Evolutionary conservation across 1,140 invertebrate species (phyloP).

Genomic region (Belonocnema kinseyi): DNA sequence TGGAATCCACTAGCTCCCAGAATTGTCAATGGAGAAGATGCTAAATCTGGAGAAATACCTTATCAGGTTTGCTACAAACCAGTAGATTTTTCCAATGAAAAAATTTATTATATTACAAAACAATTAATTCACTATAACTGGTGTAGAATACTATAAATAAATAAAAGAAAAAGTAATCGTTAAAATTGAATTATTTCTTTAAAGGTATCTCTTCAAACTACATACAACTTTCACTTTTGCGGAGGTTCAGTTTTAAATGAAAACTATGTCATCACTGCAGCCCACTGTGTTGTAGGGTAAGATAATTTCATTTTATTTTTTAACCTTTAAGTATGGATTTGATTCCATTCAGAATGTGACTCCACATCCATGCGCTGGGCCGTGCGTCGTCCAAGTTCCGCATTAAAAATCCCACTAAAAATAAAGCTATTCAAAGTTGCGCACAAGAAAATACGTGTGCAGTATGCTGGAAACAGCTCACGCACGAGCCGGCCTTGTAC

Average conservation of each 20-base stretch:
- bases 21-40: slow-evolving; percentile 57
- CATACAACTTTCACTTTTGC: slow-evolving; percentile 60
- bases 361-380: no score
- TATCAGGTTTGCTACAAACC: slow-evolving; percentile 53
- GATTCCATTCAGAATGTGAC: no score
- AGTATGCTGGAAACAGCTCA: no score
- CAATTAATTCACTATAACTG: neutral
- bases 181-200: neutral
- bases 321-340: neutral
- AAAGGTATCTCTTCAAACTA: slow-evolving; percentile 52
- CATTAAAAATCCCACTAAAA: no score
- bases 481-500: no score
- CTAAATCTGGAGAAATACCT: slow-evolving; percentile 52
- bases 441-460: no score
- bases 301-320: neutral
- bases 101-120: neutral
- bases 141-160: neutral
- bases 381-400: no score
- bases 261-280: slow-evolving; percentile 73
- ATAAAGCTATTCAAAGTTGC: no score
- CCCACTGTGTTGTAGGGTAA: slow-evolving; percentile 69
- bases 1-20: slow-evolving; percentile 16
- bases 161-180: neutral
- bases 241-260: slow-evolving; percentile 73
- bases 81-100: neutral